Evolutionary conservation across 1,140 invertebrate genomes (phyloP).

Genomic region (Musca domestica): DNA sequence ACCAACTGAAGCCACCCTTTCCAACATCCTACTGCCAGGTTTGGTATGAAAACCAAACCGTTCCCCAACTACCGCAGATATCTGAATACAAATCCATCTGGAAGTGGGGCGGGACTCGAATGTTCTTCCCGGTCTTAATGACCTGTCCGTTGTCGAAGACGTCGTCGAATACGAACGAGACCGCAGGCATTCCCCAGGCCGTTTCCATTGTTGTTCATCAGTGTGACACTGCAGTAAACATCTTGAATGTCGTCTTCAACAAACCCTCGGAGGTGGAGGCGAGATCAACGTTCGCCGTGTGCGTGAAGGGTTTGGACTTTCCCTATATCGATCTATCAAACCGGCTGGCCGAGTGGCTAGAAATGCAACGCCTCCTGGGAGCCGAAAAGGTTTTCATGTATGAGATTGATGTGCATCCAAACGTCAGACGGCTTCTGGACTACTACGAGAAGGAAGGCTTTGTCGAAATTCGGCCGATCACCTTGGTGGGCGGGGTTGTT

Average conservation of each 20-base stretch:
- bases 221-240: constrained; percentile 80
- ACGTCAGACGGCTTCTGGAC: constrained; percentile 78
- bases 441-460: constrained; percentile 38
- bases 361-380: constrained; percentile 78
- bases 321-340: constrained; percentile 84
- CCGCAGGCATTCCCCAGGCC: constrained; percentile 70
- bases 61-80: not conserved
- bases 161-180: constrained; percentile 65
- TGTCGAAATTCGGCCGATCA: constrained; percentile 66
- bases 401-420: constrained; percentile 83
- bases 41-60: not conserved
- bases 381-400: constrained; percentile 91
- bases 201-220: constrained; percentile 76
- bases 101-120: constrained; percentile 80
- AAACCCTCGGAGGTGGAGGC: constrained; percentile 26
- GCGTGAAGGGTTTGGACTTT: constrained; percentile 90
- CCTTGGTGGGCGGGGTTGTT: constrained; percentile 70
- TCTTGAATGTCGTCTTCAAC: constrained; percentile 76
- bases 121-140: constrained; percentile 58
- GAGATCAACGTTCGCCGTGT: constrained; percentile 80
- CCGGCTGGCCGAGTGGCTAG: constrained; percentile 90
- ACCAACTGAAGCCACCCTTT: constrained; percentile 63
- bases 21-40: not conserved
- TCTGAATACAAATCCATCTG: not conserved
- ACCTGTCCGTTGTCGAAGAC: constrained; percentile 58